These are phyloP conservation scores for Camponotus pennsylvanicus DNA, from an alignment of 1,140 invertebrate species.

Conservation along the genomic window DNA sequence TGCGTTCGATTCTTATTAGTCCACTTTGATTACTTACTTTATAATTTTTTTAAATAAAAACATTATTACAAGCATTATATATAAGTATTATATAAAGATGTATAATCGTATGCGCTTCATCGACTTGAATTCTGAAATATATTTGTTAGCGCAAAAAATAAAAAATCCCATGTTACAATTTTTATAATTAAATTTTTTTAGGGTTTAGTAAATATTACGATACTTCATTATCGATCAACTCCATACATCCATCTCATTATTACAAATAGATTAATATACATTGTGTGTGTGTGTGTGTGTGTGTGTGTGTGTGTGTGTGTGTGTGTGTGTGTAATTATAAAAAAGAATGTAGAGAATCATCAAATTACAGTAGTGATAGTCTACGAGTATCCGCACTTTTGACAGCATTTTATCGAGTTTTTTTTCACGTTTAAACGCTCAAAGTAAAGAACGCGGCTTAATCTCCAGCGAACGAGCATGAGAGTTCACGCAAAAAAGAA, in stretches of 20 bases:
- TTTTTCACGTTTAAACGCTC: constrained; percentile 31
- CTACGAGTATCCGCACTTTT: constrained; percentile 12
- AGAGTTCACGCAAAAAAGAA: constrained; percentile 8
- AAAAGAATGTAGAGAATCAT: background rate
- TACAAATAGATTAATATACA: background rate
- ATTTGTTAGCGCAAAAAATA: background rate
- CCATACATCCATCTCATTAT: background rate
- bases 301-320: no score
- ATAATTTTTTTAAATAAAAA: no score
- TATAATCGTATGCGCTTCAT: background rate
- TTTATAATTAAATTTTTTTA: background rate
- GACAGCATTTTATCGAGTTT: constrained; percentile 24
- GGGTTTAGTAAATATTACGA: background rate
- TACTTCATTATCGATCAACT: no score
- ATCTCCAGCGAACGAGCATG: constrained; percentile 21
- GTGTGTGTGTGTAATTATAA: no score
- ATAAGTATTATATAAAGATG: no score
- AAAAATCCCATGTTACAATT: background rate
- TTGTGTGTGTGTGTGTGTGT: no score
- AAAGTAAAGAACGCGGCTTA: constrained; percentile 41
- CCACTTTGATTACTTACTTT: no score
- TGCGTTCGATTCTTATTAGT: no score
- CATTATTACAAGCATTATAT: background rate
- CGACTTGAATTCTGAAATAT: background rate
- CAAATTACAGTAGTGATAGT: background rate